phyloP scores from a whole-genome alignment of 1,140 invertebrate genomes.

The Bombus balteatus region DNA sequence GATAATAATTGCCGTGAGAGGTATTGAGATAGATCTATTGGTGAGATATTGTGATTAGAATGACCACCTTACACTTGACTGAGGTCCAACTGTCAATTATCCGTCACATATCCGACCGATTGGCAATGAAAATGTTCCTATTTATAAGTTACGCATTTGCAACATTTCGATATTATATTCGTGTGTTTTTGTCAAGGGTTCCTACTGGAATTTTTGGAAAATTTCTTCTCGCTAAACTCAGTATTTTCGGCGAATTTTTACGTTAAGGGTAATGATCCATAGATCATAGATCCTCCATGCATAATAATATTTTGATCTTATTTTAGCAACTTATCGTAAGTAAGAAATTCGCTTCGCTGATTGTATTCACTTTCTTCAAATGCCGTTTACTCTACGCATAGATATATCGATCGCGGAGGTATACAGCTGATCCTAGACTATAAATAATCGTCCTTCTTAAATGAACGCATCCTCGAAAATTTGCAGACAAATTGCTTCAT shows the following conservation, averaged over 20 bases:
- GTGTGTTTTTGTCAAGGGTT: background rate
- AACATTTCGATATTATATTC: background rate
- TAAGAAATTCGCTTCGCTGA: background rate
- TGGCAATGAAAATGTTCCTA: constrained; percentile 22
- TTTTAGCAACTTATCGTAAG: too few relatives aligned
- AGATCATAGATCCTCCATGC: background rate
- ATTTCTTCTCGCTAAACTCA: background rate
- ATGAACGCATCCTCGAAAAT: background rate
- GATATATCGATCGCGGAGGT: background rate
- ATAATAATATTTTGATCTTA: too few relatives aligned
- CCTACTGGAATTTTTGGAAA: background rate
- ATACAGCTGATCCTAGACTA: background rate
- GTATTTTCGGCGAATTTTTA: background rate
- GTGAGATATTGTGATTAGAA: background rate
- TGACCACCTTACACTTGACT: constrained; percentile 23
- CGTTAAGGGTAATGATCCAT: background rate
- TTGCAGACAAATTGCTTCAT: constrained; percentile 1
- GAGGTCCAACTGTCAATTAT: constrained; percentile 33
- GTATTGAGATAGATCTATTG: background rate
- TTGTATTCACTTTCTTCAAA: background rate
- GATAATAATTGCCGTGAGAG: background rate
- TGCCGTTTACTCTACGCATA: background rate
- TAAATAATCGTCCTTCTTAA: constrained; percentile 11
- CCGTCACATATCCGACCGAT: constrained; percentile 23
- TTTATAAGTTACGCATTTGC: constrained; percentile 17